Conservation (phyloP, 2,888 invertebrate genomes). For the Synergus laeviventris region DNA sequence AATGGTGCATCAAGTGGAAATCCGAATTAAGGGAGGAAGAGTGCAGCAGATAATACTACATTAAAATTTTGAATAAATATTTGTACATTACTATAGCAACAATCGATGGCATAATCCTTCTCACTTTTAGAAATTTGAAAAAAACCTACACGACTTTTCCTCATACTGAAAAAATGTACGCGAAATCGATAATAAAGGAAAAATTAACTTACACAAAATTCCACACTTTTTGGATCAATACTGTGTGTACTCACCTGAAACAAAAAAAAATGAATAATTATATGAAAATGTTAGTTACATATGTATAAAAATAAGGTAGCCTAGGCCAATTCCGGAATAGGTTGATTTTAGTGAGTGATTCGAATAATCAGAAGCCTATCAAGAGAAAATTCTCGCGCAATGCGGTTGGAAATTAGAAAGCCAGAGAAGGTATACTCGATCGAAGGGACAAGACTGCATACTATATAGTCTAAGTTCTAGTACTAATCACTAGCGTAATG, state of each 20-base stretch:
- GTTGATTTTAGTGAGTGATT: not conserved
- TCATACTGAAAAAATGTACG: no score
- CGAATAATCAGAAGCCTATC: not conserved
- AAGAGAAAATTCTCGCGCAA: not conserved
- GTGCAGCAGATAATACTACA: not conserved
- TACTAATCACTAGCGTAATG: slow-evolving; percentile 2
- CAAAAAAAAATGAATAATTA: not conserved
- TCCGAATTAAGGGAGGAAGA: not conserved
- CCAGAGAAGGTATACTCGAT: not conserved
- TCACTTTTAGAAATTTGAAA: no score
- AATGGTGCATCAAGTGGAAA: slow-evolving; percentile 1
- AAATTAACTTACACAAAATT: not conserved
- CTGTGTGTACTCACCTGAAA: not conserved
- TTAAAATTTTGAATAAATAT: not conserved
- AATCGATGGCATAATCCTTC: not conserved
- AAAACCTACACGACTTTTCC: no score
- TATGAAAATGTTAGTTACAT: no score
- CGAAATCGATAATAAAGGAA: not conserved
- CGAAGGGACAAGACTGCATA: not conserved
- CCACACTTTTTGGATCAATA: not conserved
- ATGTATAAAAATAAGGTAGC: no score
- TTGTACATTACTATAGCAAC: not conserved
- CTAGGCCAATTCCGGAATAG: no score
- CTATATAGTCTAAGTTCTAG: not conserved
- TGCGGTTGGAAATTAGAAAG: not conserved